A percentile compares a stretch with the other conserved stretches of the same genome.
phyloP scores from a whole-genome alignment of 2,113 vertebrate genomes.

The Regulus satrapa region DNA sequence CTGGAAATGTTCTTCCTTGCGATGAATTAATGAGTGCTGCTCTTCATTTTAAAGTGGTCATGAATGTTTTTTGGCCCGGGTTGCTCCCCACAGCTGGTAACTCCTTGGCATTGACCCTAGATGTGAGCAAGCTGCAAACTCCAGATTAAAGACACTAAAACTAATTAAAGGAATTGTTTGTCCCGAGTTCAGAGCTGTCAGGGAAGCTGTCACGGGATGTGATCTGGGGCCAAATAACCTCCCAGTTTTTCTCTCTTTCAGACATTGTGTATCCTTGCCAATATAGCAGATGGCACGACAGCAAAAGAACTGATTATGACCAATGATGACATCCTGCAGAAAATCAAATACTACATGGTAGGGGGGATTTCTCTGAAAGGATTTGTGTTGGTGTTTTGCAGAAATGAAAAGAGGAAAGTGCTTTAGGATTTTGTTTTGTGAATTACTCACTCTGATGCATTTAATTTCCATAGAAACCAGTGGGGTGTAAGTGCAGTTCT shows the following conservation, averaged over 20 bases:
- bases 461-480: not conserved
- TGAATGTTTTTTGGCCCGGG: not conserved
- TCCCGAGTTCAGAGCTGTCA: not conserved
- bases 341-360: conserved; percentile 99
- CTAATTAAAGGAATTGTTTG: conserved; percentile 13
- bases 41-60: not conserved
- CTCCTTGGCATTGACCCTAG: not conserved
- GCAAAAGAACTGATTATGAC: conserved; percentile 98
- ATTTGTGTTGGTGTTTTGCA: not conserved
- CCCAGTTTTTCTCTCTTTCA: conserved; percentile 62
- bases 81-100: not conserved
- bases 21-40: not conserved
- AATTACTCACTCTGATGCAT: not conserved
- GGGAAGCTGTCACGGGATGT: not conserved
- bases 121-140: not conserved
- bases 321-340: conserved; percentile 97
- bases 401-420: not conserved
- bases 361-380: not conserved
- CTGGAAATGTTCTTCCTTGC: not conserved
- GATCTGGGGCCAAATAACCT: not conserved
- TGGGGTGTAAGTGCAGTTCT: not conserved
- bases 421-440: not conserved
- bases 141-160: not conserved
- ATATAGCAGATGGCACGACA: conserved; percentile 94
- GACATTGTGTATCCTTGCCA: conserved; percentile 96